These are phyloP conservation scores for Conus ventricosus DNA, from an alignment of 1,140 invertebrate genomes.

Conservation along the genomic window DNA sequence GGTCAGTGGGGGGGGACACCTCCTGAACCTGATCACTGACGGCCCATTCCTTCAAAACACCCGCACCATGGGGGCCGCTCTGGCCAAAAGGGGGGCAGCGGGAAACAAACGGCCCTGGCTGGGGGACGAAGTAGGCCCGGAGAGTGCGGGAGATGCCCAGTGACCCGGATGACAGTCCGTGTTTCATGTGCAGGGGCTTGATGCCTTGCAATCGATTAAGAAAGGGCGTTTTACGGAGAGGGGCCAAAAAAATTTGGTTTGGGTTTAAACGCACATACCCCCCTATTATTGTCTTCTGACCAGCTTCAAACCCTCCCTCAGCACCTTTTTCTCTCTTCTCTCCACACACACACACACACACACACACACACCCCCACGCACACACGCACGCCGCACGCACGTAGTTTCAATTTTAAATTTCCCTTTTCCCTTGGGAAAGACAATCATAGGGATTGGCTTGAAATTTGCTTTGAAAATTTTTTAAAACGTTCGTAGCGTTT, in stretches of 20 bases:
- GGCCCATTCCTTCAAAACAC: constrained; percentile 49
- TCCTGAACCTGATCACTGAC: constrained; percentile 61
- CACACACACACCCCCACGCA: no score
- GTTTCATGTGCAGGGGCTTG: constrained; percentile 55
- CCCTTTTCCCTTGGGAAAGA: no score
- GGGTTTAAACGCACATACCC: not conserved
- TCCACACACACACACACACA: not conserved
- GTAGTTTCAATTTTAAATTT: no score
- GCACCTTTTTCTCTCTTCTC: constrained; percentile 17
- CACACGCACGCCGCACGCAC: no score
- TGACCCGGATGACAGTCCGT: constrained; percentile 47
- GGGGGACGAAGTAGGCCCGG: constrained; percentile 39
- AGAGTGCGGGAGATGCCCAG: constrained; percentile 54
- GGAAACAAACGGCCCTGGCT: no score
- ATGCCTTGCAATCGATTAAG: constrained; percentile 48
- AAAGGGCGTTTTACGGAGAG: not conserved
- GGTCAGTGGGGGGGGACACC: constrained; percentile 50
- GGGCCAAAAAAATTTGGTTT: no score
- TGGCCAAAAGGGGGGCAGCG: constrained; percentile 42
- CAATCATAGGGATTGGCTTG: no score
- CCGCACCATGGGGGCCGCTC: constrained; percentile 43
- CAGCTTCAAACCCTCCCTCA: not conserved
- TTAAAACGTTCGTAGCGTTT: no score
- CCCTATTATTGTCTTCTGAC: no score
- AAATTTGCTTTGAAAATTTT: no score